phyloP scores from a whole-genome alignment of 1,140 invertebrate species.

The Temnothorax curvispinosus region DNA sequence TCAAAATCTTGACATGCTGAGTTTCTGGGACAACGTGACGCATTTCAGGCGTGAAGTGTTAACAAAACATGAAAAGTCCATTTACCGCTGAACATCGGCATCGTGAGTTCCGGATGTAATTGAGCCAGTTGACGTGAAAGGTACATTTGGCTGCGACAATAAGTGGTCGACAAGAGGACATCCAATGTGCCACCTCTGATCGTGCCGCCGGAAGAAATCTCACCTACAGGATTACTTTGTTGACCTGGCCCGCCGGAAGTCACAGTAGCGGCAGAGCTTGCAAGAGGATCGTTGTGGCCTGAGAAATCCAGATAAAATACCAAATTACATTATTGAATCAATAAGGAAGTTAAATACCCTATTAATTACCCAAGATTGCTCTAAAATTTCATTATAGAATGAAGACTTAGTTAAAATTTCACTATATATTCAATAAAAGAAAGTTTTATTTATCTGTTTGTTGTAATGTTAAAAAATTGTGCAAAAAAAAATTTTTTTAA shows the following conservation, averaged over 20 bases:
- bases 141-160: slow-evolving; percentile 96
- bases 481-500: too few relatives aligned
- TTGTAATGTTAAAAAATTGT: too few relatives aligned
- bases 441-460: too few relatives aligned
- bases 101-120: slow-evolving; percentile 98
- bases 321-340: background rate
- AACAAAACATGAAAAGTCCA: slow-evolving; percentile 15
- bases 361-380: background rate
- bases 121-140: slow-evolving; percentile 96
- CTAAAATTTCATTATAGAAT: background rate
- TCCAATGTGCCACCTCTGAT: slow-evolving; percentile 91
- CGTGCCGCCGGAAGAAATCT: slow-evolving; percentile 67
- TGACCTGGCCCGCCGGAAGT: slow-evolving; percentile 71
- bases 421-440: too few relatives aligned
- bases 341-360: background rate
- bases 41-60: background rate
- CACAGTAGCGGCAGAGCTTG: slow-evolving; percentile 71
- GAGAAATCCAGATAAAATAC: background rate
- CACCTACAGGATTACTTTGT: slow-evolving; percentile 69
- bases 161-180: slow-evolving; percentile 93
- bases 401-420: background rate
- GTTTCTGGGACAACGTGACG: background rate
- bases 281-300: slow-evolving; percentile 87
- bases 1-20: too few relatives aligned
- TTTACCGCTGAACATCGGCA: slow-evolving; percentile 99